Evolutionary conservation across 2,113 vertebrate genomes (phyloP).

Genomic region (Prinia subflava): DNA sequence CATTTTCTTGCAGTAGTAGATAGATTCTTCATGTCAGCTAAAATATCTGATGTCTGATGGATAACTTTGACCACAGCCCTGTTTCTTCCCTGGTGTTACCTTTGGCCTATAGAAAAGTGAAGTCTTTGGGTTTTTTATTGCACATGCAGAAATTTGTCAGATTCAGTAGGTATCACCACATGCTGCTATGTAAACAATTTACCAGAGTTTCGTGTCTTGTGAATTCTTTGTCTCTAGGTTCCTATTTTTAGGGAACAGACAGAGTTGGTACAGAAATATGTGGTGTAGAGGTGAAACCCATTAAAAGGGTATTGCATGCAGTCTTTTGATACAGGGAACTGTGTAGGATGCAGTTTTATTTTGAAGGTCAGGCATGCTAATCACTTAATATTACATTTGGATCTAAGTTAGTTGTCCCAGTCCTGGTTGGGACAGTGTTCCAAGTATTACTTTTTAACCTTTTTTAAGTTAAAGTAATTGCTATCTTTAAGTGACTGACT

Average conservation of each 20-base stretch:
- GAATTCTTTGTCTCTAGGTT: background rate
- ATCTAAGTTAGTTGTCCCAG: background rate
- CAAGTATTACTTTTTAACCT: background rate
- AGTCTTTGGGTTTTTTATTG: background rate
- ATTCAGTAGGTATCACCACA: background rate
- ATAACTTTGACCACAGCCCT: background rate
- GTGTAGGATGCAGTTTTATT: background rate
- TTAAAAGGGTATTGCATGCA: background rate
- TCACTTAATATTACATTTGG: background rate
- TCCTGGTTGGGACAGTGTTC: background rate
- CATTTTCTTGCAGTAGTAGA: background rate
- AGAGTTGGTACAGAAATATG: background rate
- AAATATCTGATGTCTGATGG: background rate
- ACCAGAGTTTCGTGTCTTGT: background rate
- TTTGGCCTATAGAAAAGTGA: background rate
- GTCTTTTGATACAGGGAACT: background rate
- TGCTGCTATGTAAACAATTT: background rate
- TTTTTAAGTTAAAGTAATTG: background rate
- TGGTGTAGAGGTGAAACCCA: background rate
- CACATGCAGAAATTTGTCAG: background rate
- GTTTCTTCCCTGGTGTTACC: background rate
- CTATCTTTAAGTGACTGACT: background rate
- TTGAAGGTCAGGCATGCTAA: background rate
- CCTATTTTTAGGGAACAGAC: background rate
- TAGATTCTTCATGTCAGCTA: background rate